A percentile compares a stretch with the other conserved stretches of the same genome.
phyloP scores from a whole-genome alignment of 2,113 vertebrate species.

The Symphodus melops region DNA sequence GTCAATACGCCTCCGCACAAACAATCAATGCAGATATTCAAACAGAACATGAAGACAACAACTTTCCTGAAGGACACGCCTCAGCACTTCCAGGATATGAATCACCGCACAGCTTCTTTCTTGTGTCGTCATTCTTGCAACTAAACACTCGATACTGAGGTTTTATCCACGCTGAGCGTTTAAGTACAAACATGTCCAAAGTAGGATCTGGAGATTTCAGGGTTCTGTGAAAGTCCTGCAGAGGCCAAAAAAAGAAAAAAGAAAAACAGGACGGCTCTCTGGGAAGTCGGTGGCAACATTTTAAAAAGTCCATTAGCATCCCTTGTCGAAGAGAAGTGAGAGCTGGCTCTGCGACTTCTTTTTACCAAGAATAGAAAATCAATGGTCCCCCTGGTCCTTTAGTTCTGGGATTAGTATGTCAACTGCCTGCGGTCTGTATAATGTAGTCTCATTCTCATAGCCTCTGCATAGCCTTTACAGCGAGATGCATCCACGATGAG shows the following conservation, averaged over 20 bases:
- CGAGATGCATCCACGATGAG: conserved; percentile 61
- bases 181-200: conserved; percentile 56
- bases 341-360: conserved; percentile 63
- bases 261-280: conserved; percentile 40
- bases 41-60: background rate
- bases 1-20: background rate
- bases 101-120: too few species aligned
- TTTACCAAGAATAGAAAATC: conserved; percentile 73
- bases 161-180: conserved; percentile 16
- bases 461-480: conserved; percentile 39
- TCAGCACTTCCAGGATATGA: too few species aligned
- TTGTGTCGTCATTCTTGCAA: conserved; percentile 4
- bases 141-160: conserved; percentile 16
- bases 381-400: conserved; percentile 72
- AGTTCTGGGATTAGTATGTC: conserved; percentile 77
- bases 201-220: conserved; percentile 39
- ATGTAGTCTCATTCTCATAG: conserved; percentile 55
- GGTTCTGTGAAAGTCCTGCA: conserved; percentile 35
- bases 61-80: background rate
- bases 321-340: conserved; percentile 58
- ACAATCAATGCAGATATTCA: conserved; percentile 1
- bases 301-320: conserved; percentile 74
- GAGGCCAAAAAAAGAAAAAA: too few species aligned
- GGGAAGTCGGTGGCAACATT: conserved; percentile 57
- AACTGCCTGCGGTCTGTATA: conserved; percentile 71